phyloP scores from a whole-genome alignment of 2,113 vertebrate genomes.

The Crotalus helleri region DNA sequence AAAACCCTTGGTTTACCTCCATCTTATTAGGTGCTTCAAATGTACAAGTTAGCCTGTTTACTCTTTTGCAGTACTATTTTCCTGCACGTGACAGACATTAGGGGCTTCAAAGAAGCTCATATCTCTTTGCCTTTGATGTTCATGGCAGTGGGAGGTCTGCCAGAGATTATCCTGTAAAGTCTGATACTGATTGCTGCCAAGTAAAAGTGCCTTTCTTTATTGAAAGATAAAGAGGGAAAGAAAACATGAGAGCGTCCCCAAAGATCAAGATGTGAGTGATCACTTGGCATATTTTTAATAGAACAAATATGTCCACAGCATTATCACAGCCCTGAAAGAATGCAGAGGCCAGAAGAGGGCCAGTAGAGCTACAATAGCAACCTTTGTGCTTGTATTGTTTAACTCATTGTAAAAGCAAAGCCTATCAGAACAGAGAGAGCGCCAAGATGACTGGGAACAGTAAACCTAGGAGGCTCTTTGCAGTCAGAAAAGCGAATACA shows the following conservation, averaged over 20 bases:
- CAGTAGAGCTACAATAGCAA: slow-evolving; percentile 51
- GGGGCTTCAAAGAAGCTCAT: not conserved
- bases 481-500: slow-evolving; percentile 57
- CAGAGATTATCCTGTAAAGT: slow-evolving; percentile 6
- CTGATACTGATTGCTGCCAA: not conserved
- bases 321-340: slow-evolving; percentile 45
- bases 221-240: slow-evolving; percentile 5
- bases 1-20: not conserved
- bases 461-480: slow-evolving; percentile 57
- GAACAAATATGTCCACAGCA: not conserved
- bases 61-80: not conserved
- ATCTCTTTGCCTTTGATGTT: slow-evolving; percentile 5
- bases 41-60: not conserved
- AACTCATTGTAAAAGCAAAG: slow-evolving; percentile 29
- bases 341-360: accelerated
- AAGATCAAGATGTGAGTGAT: slow-evolving; percentile 35
- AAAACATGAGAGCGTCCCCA: not conserved
- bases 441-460: slow-evolving; percentile 36
- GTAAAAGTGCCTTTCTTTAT: not conserved
- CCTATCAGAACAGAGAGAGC: not conserved
- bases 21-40: accelerated
- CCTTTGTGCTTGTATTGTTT: slow-evolving; percentile 47
- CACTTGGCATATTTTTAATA: slow-evolving; percentile 26
- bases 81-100: accelerated
- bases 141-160: not conserved